A percentile compares a stretch with the other conserved stretches of the same genome.
Conservation (phyloP, 2,797 vertebrate species). For the Orientallactaga sibirica region DNA sequence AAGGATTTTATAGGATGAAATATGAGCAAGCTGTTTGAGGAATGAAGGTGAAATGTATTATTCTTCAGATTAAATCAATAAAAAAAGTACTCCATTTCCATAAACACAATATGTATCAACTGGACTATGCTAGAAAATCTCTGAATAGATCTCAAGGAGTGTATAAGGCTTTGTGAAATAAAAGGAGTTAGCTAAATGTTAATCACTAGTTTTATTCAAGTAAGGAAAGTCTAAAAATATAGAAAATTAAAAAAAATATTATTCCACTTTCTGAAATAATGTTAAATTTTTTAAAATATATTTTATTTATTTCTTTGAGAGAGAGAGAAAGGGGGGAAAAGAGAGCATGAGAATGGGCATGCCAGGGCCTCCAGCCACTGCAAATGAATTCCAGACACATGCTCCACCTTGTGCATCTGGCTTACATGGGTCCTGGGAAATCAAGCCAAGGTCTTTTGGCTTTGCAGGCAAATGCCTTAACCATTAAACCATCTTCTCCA, state of each 20-base stretch:
- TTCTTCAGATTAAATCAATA: constrained; percentile 61
- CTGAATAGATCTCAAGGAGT: constrained; percentile 53
- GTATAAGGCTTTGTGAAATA: constrained; percentile 53
- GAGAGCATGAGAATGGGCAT: too few relatives aligned
- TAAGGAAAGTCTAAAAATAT: constrained; percentile 28
- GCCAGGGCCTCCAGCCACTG: too few relatives aligned
- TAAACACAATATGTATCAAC: constrained; percentile 55
- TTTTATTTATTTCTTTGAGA: too few relatives aligned
- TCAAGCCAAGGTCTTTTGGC: too few relatives aligned
- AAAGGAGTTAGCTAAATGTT: constrained; percentile 50
- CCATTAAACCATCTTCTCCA: too few relatives aligned
- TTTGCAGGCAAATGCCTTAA: too few relatives aligned
- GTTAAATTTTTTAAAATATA: background rate
- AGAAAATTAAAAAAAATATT: constrained; percentile 42
- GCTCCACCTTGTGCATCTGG: too few relatives aligned
- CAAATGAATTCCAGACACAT: too few relatives aligned
- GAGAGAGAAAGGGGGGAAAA: too few relatives aligned
- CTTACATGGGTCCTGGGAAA: too few relatives aligned
- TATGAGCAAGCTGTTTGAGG: constrained; percentile 59
- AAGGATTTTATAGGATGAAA: constrained; percentile 67
- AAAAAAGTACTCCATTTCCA: constrained; percentile 60
- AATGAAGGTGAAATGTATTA: constrained; percentile 72
- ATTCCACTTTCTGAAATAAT: background rate
- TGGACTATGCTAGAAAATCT: constrained; percentile 45
- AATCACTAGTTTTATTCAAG: constrained; percentile 43